phyloP scores from a whole-genome alignment of 2,113 vertebrate species.

The Megatriorchis doriae region DNA sequence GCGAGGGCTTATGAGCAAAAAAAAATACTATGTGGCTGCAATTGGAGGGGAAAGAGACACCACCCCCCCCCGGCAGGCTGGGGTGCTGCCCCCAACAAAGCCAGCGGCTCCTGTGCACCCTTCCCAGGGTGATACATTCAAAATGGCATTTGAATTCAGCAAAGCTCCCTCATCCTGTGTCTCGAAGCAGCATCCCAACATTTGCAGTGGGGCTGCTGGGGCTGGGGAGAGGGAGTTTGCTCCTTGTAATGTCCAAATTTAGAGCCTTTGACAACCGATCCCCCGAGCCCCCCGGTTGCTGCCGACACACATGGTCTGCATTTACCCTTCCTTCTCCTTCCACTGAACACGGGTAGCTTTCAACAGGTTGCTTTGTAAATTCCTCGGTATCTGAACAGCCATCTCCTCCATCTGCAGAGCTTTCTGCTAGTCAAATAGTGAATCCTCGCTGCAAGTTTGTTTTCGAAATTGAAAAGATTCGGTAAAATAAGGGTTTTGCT shows the following conservation, averaged over 20 bases:
- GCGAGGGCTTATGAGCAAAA: neutral
- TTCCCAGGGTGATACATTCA: neutral
- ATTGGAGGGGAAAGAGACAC: neutral
- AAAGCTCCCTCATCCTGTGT: neutral
- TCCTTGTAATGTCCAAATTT: neutral
- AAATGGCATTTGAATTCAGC: rapidly evolving
- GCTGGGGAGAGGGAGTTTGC: neutral
- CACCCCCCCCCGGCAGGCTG: rapidly evolving
- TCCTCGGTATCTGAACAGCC: neutral
- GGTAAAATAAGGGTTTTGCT: neutral
- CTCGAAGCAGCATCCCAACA: neutral
- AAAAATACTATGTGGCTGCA: neutral
- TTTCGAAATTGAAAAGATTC: neutral
- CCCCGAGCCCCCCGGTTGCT: rapidly evolving
- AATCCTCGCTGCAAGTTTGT: neutral
- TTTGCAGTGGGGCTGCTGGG: neutral
- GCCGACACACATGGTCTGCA: rapidly evolving
- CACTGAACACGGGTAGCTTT: rapidly evolving
- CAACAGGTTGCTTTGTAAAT: neutral
- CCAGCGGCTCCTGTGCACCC: neutral
- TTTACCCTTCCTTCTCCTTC: neutral
- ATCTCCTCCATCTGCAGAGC: neutral
- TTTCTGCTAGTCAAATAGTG: neutral
- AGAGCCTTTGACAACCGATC: neutral
- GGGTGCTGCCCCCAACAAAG: rapidly evolving